Evolutionary conservation across 2,797 vertebrate species (phyloP).

Genomic region (Rousettus madagascariensis): DNA sequence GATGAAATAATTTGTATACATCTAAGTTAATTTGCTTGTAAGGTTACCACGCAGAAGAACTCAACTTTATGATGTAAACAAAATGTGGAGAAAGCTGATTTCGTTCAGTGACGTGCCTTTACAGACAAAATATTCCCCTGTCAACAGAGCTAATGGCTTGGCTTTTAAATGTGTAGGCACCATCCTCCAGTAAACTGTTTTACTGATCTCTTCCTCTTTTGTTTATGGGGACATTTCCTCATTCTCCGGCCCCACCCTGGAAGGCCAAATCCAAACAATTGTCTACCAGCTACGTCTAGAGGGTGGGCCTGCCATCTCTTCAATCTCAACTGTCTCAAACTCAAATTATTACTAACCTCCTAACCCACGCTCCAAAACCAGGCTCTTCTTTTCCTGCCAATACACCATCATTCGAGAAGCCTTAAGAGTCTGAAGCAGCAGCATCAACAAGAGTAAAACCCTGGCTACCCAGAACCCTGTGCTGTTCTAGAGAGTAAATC

Average conservation of each 20-base stretch:
- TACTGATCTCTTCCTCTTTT: background rate
- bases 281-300: background rate
- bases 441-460: background rate
- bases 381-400: background rate
- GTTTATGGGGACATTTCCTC: background rate
- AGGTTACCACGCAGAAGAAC: background rate
- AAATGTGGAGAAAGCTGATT: background rate
- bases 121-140: background rate
- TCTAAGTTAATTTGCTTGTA: slow-evolving; percentile 58
- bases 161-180: background rate
- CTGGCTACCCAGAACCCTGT: background rate
- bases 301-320: background rate
- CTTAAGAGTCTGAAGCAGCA: background rate
- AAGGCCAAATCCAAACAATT: background rate
- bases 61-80: background rate
- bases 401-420: background rate
- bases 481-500: background rate
- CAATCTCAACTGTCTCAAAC: background rate
- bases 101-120: background rate
- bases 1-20: slow-evolving; percentile 54
- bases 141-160: background rate
- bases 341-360: background rate
- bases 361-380: background rate
- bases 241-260: background rate
- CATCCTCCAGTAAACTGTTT: background rate